Evolutionary conservation across 2,888 invertebrate genomes (phyloP).

Genomic region (Campopleginae sp.): DNA sequence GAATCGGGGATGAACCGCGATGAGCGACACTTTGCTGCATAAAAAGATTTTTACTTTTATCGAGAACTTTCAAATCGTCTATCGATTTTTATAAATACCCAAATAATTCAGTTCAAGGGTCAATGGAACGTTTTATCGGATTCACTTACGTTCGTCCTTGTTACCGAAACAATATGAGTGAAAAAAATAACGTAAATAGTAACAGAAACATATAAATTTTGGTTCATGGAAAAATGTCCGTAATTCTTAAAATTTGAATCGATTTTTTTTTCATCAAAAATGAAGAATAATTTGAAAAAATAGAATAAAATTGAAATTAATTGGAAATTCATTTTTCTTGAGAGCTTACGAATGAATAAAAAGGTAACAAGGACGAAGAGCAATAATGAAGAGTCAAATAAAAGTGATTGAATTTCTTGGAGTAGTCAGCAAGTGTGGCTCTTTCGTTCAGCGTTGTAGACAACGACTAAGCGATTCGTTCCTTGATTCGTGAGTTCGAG

Average conservation of each 20-base stretch:
- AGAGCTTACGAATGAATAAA: not conserved
- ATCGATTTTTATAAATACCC: not conserved
- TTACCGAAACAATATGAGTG: not conserved
- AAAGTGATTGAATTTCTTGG: not conserved
- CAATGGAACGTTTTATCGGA: not conserved
- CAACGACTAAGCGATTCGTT: slow-evolving; percentile 80
- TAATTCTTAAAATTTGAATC: not conserved
- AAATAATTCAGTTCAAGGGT: not conserved
- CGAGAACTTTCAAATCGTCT: not conserved
- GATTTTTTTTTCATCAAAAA: not conserved
- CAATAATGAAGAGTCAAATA: not conserved
- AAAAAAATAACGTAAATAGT: too few species aligned
- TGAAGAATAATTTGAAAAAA: not conserved
- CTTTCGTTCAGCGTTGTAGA: slow-evolving; percentile 74
- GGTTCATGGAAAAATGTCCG: not conserved
- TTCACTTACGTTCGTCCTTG: slow-evolving; percentile 41
- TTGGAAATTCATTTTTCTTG: not conserved
- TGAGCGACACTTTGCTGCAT: slow-evolving; percentile 76
- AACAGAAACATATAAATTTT: not conserved
- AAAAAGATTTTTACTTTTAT: not conserved
- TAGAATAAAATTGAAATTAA: not conserved
- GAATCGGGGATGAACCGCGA: slow-evolving; percentile 75
- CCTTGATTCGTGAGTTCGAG: slow-evolving; percentile 72
- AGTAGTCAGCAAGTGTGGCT: slow-evolving; percentile 74
- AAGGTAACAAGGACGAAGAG: slow-evolving; percentile 1